These are phyloP conservation scores for Chloromyia formosa DNA, from an alignment of 2,888 invertebrate species.

Conservation along the genomic window DNA sequence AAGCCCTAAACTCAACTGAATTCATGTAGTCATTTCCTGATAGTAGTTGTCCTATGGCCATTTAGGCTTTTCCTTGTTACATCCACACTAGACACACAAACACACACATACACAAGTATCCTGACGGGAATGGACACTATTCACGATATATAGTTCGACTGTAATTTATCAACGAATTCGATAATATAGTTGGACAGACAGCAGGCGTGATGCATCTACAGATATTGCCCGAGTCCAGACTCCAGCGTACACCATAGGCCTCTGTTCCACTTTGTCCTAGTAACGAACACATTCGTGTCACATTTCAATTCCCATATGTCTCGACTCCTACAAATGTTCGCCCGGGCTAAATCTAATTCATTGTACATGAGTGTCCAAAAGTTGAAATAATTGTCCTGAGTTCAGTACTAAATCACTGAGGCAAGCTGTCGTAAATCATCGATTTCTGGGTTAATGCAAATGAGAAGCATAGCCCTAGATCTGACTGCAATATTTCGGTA, in stretches of 20 bases:
- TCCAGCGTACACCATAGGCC: neutral
- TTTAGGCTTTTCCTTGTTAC: neutral
- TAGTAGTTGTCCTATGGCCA: neutral
- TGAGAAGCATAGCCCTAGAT: conserved; percentile 7
- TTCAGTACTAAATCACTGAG: conserved; percentile 23
- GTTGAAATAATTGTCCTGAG: conserved; percentile 27
- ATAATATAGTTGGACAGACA: conserved; percentile 20
- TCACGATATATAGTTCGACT: neutral
- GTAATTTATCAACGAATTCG: conserved; percentile 32
- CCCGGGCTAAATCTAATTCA: neutral
- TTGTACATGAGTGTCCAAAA: conserved; percentile 3
- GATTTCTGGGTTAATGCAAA: conserved; percentile 1
- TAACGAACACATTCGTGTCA: neutral
- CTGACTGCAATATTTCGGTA: neutral
- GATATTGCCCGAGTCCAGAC: neutral
- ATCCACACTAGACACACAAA: neutral
- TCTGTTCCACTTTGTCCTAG: no score
- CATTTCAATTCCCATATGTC: conserved; percentile 2
- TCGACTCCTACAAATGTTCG: neutral
- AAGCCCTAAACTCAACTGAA: neutral
- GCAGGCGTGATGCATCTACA: conserved; percentile 6
- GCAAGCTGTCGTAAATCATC: conserved; percentile 17
- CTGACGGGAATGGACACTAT: neutral
- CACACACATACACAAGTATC: neutral
- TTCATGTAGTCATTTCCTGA: neutral